These are phyloP conservation scores for Stenotaenia linearis DNA, from an alignment of 2,888 invertebrate species.

Conservation along the genomic window DNA sequence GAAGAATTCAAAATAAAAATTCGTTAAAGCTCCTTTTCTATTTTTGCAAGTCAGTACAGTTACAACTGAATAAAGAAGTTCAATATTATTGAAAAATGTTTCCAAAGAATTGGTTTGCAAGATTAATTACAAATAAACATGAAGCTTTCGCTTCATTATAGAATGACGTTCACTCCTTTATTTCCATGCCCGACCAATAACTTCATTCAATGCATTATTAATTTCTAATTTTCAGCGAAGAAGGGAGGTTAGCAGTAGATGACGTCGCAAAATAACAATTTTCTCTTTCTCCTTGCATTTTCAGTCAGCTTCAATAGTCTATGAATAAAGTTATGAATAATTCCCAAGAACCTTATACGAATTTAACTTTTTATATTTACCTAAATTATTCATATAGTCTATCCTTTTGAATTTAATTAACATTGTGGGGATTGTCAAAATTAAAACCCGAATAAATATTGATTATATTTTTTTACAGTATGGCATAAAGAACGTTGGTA, in stretches of 20 bases:
- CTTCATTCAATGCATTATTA: neutral
- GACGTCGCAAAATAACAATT: neutral
- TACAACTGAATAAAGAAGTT: too few species aligned
- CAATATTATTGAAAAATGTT: too few species aligned
- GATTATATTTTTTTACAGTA: too few species aligned
- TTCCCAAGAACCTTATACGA: neutral
- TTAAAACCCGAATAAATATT: neutral
- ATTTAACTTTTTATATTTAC: neutral
- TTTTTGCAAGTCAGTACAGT: too few species aligned
- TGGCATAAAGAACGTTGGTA: too few species aligned
- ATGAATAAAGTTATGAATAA: slow-evolving; percentile 21
- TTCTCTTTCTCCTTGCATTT: neutral
- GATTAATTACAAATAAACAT: neutral
- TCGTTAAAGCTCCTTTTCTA: too few species aligned
- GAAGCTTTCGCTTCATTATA: too few species aligned
- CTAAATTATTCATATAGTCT: neutral
- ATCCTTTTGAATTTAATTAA: neutral
- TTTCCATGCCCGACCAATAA: neutral
- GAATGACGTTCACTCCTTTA: too few species aligned
- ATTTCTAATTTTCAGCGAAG: neutral
- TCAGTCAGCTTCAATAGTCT: neutral
- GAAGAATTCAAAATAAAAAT: too few species aligned
- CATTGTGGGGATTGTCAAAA: neutral
- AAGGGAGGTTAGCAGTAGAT: neutral
- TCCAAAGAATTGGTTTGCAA: neutral